A percentile compares a stretch with the other conserved stretches of the same genome.
Evolutionary conservation across 2,888 invertebrate genomes (phyloP).

Genomic region (Spialia ferax): DNA sequence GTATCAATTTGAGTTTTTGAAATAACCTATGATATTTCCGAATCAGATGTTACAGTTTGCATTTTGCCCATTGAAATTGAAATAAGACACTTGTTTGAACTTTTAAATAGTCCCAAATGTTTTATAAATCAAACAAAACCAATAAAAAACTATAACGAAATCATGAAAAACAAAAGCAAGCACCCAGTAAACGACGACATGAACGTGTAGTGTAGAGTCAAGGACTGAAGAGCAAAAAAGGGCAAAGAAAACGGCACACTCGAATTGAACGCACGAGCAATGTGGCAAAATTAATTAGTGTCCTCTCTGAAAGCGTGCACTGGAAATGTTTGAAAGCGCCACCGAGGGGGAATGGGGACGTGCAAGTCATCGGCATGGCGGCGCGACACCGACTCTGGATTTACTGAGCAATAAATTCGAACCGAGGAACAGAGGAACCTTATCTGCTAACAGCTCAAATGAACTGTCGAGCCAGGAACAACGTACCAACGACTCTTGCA

Average conservation of each 20-base stretch:
- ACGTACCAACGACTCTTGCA: constrained; percentile 56
- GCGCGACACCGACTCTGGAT: constrained; percentile 57
- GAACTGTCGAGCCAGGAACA: constrained; percentile 71
- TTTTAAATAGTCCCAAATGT: too few relatives aligned
- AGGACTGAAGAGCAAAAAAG: constrained; percentile 57
- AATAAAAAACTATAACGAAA: constrained; percentile 5
- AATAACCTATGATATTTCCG: background rate
- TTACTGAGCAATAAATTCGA: constrained; percentile 79
- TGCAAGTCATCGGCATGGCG: constrained; percentile 77
- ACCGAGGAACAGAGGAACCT: constrained; percentile 68
- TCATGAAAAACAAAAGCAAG: constrained; percentile 8
- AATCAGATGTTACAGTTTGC: background rate
- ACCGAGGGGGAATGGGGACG: constrained; percentile 49
- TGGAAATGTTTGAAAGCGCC: constrained; percentile 72
- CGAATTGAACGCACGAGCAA: constrained; percentile 69
- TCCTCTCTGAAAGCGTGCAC: constrained; percentile 63
- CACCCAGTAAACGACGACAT: constrained; percentile 18
- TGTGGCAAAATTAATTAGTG: constrained; percentile 81
- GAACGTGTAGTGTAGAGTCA: constrained; percentile 45
- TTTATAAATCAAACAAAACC: too few relatives aligned
- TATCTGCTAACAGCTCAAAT: constrained; percentile 80
- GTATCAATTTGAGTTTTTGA: too few relatives aligned
- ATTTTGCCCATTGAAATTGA: too few relatives aligned
- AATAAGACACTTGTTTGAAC: too few relatives aligned
- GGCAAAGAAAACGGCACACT: constrained; percentile 62